Conservation (phyloP, 1,140 invertebrate species). For the Bombus cullumanus region DNA sequence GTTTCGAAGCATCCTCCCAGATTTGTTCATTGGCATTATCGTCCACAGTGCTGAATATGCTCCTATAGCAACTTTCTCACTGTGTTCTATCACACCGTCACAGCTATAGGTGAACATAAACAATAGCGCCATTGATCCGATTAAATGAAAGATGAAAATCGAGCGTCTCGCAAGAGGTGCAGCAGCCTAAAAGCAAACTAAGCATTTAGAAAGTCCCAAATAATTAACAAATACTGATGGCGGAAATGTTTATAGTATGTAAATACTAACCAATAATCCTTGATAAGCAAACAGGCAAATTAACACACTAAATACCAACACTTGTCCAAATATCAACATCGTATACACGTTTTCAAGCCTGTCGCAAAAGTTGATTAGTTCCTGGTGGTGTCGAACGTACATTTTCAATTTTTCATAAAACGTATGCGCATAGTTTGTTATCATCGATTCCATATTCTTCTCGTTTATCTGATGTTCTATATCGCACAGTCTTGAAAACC, state of each 20-base stretch:
- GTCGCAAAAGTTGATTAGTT: conserved; percentile 49
- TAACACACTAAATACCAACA: conserved; percentile 57
- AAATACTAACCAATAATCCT: conserved; percentile 28
- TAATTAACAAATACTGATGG: too few relatives aligned
- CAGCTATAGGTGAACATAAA: conserved; percentile 56
- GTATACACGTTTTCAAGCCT: conserved; percentile 54
- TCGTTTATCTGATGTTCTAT: neutral
- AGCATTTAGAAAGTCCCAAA: neutral
- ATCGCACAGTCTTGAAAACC: neutral
- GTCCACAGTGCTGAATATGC: conserved; percentile 23
- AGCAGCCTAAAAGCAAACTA: neutral
- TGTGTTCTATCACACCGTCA: conserved; percentile 43
- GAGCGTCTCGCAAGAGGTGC: neutral
- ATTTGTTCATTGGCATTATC: neutral
- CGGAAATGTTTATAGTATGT: too few relatives aligned
- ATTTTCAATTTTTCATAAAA: conserved; percentile 16
- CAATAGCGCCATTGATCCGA: conserved; percentile 6
- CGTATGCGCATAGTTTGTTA: accelerated
- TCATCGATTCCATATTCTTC: neutral
- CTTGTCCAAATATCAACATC: conserved; percentile 55
- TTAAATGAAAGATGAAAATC: conserved; percentile 11
- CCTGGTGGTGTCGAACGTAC: conserved; percentile 50
- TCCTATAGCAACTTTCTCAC: neutral
- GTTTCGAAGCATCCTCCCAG: conserved; percentile 35
- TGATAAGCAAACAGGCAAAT: conserved; percentile 66